phyloP scores from a whole-genome alignment of 1,140 invertebrate genomes.

The Diuraphis noxia region DNA sequence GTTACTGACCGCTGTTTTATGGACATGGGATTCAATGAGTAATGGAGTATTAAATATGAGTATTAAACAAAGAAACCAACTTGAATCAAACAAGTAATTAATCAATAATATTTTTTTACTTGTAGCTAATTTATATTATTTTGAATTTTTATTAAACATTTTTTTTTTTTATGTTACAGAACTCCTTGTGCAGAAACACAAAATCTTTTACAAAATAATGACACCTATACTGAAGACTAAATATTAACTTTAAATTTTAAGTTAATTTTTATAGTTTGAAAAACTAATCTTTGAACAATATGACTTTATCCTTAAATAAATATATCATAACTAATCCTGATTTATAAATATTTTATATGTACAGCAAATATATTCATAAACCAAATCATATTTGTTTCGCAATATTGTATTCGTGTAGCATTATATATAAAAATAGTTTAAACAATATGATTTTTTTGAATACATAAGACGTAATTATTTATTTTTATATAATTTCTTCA shows the following conservation, averaged over 20 bases:
- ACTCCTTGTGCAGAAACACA: not conserved
- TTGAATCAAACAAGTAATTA: slow-evolving; percentile 5
- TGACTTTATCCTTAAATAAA: not conserved
- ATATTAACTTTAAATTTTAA: not conserved
- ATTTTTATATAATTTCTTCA: not conserved
- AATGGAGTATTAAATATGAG: slow-evolving; percentile 82
- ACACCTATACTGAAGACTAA: slow-evolving; percentile 17
- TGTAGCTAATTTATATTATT: not conserved
- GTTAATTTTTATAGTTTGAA: not conserved
- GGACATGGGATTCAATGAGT: slow-evolving; percentile 71
- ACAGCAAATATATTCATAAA: not conserved
- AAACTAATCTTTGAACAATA: slow-evolving; percentile 16
- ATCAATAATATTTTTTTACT: not conserved
- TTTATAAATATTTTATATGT: not conserved
- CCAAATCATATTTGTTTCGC: not conserved
- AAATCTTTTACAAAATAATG: slow-evolving; percentile 21
- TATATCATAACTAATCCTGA: not conserved
- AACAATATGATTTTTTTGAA: not conserved
- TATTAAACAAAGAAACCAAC: slow-evolving; percentile 65
- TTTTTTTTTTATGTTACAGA: slow-evolving; percentile 20
- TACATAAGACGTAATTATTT: not conserved
- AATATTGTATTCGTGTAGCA: not conserved
- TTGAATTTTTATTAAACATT: not conserved
- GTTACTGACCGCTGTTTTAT: slow-evolving; percentile 73
- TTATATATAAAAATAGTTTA: not conserved